Evolutionary conservation across 2,888 invertebrate genomes (phyloP), one percentile per base, ranked within the genome.

Genomic region (Aspidiotus destructor): DNA sequence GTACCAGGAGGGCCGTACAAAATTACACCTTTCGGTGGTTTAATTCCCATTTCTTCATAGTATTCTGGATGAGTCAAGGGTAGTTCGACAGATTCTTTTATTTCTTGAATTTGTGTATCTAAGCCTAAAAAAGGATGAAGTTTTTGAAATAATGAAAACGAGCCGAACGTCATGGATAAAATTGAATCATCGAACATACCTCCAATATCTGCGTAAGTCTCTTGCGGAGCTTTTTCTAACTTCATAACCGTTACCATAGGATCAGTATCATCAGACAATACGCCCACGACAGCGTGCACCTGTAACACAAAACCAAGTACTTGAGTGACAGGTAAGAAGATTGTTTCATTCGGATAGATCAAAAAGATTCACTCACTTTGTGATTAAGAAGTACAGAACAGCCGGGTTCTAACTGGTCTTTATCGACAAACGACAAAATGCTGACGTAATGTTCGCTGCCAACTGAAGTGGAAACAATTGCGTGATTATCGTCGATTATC

Each of bases 181-280:
- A 28, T 28, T 28, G 28, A 28, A 28, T 28, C 40, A 44, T 16
- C 3, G 41, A 60, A 52, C 55, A n/a, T 69, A 78, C 81, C 97
- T 76, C 97, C 97, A 78, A 98, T 98, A 79, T 96, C 99, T 13
- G 98, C 98, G 77, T 99, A 99, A 0, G 98, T 99, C 80, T 99
- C 99, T 77, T 96, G 97, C 0, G 99, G 99, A 9, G 99, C 99
- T 76, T 99, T 99, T 77, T 99, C 99, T 60, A 99, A 80, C 78
- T 99, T 99, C 99, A 99, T 99, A 1, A 99, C 99, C 11, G 97
- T 98, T 3, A 99, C 99, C 98, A 99, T 99, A 7, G 99, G 99
- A 80, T 99, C 99, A 11, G 97, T 98, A 77, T 99, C 98, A 80
- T 99, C 99, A 40, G 94, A 89, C n/a, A 98, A 79, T 0, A 98